Evolutionary conservation across 2,797 vertebrate species (phyloP), one percentile per base, ranked within the genome.

Genomic region (Betta splendens): DNA sequence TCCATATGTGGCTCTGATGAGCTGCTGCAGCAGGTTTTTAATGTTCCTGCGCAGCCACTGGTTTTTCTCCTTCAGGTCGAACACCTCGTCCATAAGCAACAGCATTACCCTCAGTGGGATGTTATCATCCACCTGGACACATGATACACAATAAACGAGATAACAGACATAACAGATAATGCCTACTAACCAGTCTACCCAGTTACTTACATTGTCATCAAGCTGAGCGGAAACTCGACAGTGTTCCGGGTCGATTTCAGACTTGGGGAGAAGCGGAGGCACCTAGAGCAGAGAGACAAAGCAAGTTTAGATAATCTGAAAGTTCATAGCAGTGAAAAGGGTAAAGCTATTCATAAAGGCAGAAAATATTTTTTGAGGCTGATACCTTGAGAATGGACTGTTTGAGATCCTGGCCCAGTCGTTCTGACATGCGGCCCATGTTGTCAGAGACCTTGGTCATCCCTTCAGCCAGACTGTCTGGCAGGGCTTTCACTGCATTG

Each of bases 381-480:
- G 21, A 89, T 93, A 96, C 97, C 97, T 99, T 99, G 80, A 98
- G 94, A 89, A 99, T 96, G 69, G 95, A 98, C 79, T 97, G 96
- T 86, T 94, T 95, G 88, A 99, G 90, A 86, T 99, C 98, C 91
- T 99, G 97, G 81, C 97, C 97, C 74, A 99, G 71, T 83, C 94
- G 92, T 86, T 99, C 97, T 36, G 96, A 98, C 94, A 98, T 98
- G 87, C 94, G 97, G 75, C 97, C 98, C 95, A 99, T 92, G 92
- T 99, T 99, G 90, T 99, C 97, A 29, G 97, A 97, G 84, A 98
- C 95, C 88, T 98, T 98, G 84, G 87, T 98, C 95, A 99, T 95
- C 75, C 98, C 97, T 80, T 99, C 98, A 32, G 96, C 96, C 84
- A 99, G 92, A 80, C 96, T 99, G 91, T 99, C 97, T 37, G 98